A percentile compares a stretch with the other conserved stretches of the same genome.
These are phyloP conservation scores for Chesias legatella DNA, from an alignment of 2,888 invertebrate genomes.

Conservation along the genomic window DNA sequence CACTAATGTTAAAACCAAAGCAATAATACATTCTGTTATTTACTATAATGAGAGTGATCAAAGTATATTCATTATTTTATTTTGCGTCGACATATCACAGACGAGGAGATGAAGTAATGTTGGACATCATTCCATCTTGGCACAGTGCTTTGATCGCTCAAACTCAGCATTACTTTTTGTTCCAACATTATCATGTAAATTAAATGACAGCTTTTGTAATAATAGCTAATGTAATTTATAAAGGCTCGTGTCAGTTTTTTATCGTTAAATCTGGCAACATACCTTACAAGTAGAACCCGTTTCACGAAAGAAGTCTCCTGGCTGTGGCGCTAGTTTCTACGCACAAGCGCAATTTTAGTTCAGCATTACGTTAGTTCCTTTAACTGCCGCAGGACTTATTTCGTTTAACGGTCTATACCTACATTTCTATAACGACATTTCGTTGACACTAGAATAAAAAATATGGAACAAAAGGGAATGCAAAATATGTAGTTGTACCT, in stretches of 20 bases:
- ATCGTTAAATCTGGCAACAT: not conserved
- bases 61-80: conserved; percentile 29
- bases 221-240: not conserved
- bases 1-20: conserved; percentile 48
- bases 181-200: conserved; percentile 41
- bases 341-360: too few species aligned
- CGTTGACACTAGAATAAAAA: too few species aligned
- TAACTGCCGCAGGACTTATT: too few species aligned
- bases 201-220: too few species aligned
- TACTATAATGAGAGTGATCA: conserved; percentile 36
- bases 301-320: too few species aligned
- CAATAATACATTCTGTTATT: conserved; percentile 42
- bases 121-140: conserved; percentile 26
- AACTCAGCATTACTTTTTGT: conserved; percentile 60
- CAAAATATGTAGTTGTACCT: conserved; percentile 50
- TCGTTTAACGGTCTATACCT: too few species aligned
- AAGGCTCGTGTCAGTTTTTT: conserved; percentile 9
- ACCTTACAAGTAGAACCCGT: too few species aligned
- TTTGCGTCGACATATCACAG: conserved; percentile 53
- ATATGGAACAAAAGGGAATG: conserved; percentile 65
- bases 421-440: too few species aligned
- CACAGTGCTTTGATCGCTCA: conserved; percentile 41
- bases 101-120: conserved; percentile 32
- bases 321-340: too few species aligned
- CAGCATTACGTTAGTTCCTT: too few species aligned